phyloP scores from a whole-genome alignment of 1,140 invertebrate species.

The Elysia chlorotica region DNA sequence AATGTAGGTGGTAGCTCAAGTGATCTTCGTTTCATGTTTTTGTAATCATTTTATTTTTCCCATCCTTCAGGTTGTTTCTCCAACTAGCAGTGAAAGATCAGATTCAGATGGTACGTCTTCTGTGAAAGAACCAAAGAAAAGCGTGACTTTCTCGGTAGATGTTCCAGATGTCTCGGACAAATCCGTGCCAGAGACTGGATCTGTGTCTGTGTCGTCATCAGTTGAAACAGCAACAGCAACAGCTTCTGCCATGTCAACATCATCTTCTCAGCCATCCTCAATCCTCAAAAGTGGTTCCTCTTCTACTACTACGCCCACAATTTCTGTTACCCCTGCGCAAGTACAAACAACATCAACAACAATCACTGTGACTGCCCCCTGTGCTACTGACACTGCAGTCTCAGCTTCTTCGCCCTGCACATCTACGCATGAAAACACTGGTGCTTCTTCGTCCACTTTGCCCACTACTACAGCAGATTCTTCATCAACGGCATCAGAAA shows the following conservation, averaged over 20 bases:
- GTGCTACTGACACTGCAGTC: too few species aligned
- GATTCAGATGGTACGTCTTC: slow-evolving; percentile 1
- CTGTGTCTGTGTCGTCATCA: neutral
- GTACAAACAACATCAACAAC: neutral
- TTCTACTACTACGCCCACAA: neutral
- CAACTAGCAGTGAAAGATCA: slow-evolving; percentile 19
- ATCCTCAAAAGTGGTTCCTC: neutral
- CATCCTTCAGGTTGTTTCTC: slow-evolving; percentile 7
- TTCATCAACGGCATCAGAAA: neutral
- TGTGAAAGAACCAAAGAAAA: slow-evolving; percentile 9
- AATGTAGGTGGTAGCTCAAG: too few species aligned
- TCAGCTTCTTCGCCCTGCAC: too few species aligned
- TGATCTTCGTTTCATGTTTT: too few species aligned
- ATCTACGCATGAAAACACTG: too few species aligned
- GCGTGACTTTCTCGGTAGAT: slow-evolving; percentile 12
- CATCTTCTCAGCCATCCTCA: slow-evolving; percentile 5
- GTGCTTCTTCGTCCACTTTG: too few species aligned
- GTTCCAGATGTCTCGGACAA: neutral
- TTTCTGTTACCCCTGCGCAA: neutral
- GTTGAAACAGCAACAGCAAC: neutral
- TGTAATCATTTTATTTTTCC: neutral
- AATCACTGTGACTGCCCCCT: neutral
- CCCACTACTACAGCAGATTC: neutral
- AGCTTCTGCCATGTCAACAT: neutral
- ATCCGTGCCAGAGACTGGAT: neutral